Conservation (phyloP, 1,140 invertebrate genomes). For the Cherax destructor region DNA sequence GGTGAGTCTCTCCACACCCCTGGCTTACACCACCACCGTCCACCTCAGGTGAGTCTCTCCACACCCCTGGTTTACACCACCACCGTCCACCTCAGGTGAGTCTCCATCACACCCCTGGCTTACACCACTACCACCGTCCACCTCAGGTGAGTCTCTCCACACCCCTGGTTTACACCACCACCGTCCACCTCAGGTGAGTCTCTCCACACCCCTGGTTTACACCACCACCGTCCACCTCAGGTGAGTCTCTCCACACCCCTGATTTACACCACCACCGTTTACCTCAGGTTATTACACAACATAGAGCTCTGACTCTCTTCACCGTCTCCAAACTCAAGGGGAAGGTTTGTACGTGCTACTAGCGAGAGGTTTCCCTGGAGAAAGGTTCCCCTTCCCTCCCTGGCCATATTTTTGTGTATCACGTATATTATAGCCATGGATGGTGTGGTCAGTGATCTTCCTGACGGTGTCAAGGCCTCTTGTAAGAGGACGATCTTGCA, state of each 20-base stretch:
- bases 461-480: no score
- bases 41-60: conserved; percentile 54
- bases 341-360: no score
- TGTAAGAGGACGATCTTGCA: no score
- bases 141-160: conserved; percentile 46
- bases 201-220: conserved; percentile 39
- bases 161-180: conserved; percentile 37
- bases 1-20: conserved; percentile 28
- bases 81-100: conserved; percentile 30
- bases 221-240: conserved; percentile 41
- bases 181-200: conserved; percentile 36
- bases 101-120: conserved; percentile 21
- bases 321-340: no score
- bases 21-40: conserved; percentile 26
- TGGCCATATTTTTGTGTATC: no score
- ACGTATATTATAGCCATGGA: no score
- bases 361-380: no score
- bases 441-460: no score
- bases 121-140: conserved; percentile 28
- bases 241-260: conserved; percentile 46
- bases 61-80: conserved; percentile 41
- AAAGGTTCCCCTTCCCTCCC: no score
- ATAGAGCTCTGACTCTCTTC: no score
- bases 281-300: conserved; percentile 16
- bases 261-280: conserved; percentile 15